Conservation (phyloP, 1,140 invertebrate genomes). For the Ruditapes philippinarum region DNA sequence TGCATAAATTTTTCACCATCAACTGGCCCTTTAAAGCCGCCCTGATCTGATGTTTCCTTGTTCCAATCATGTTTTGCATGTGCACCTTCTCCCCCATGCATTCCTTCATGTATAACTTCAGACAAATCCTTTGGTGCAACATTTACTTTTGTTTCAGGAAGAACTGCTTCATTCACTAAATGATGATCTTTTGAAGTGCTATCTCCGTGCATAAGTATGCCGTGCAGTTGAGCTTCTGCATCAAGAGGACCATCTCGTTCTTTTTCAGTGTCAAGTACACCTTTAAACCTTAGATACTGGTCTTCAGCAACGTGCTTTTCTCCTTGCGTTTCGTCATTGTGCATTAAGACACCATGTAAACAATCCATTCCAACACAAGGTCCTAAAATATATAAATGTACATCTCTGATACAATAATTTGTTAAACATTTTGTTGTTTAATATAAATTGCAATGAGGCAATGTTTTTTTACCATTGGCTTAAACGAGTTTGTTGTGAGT, state of each 20-base stretch:
- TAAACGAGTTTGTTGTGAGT: too few species aligned
- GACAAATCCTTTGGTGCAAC: conserved; percentile 67
- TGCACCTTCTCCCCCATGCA: conserved; percentile 74
- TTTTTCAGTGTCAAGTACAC: conserved; percentile 58
- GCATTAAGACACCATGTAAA: conserved; percentile 79
- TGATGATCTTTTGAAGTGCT: conserved; percentile 55
- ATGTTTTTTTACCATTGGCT: too few species aligned
- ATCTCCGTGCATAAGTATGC: conserved; percentile 78
- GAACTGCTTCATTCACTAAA: conserved; percentile 39
- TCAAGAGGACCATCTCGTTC: conserved; percentile 67
- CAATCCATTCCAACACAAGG: conserved; percentile 66
- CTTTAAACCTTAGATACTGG: conserved; percentile 68
- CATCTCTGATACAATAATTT: too few species aligned
- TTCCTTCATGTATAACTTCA: conserved; percentile 75
- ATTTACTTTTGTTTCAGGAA: conserved; percentile 27
- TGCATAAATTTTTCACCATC: conserved; percentile 72
- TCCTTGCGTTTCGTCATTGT: conserved; percentile 70
- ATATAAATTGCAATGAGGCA: too few species aligned
- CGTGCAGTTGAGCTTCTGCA: conserved; percentile 74
- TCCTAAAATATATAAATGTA: conserved; percentile 14
- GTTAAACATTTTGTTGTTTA: too few species aligned
- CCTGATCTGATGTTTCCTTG: not conserved
- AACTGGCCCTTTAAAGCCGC: not conserved
- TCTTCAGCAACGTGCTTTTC: conserved; percentile 73
- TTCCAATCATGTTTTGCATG: conserved; percentile 67